Percentiles rank a stretch among this genome's conserved stretches.
Conservation (phyloP, 53 echinoderm and acorn worm genomes). For the Zoroaster sp. region DNA sequence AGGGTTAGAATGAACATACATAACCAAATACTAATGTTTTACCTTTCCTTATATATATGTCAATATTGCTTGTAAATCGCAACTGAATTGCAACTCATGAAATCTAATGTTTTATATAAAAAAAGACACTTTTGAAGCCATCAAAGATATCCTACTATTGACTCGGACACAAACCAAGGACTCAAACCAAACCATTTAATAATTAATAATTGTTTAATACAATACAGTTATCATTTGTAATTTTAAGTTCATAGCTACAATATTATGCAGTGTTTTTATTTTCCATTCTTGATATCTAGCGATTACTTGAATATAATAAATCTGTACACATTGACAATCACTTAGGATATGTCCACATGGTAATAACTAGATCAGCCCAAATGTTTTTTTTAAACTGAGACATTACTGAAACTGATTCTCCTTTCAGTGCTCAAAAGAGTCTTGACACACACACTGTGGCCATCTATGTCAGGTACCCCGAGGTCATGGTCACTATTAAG, state of each 20-base stretch:
- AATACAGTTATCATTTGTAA: constrained; percentile 27
- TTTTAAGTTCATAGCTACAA: constrained; percentile 39
- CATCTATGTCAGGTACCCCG: background rate
- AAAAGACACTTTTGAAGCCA: too few species aligned
- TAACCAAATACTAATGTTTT: too few species aligned
- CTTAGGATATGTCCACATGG: constrained; percentile 14
- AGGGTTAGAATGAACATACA: too few species aligned
- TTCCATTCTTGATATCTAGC: constrained; percentile 11
- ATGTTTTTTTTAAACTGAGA: background rate
- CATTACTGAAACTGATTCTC: background rate
- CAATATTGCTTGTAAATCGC: too few species aligned
- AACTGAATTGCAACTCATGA: too few species aligned
- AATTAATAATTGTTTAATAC: constrained; percentile 48
- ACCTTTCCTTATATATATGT: too few species aligned
- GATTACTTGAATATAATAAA: constrained; percentile 48
- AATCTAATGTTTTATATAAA: too few species aligned
- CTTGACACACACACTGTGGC: background rate
- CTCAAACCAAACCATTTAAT: background rate
- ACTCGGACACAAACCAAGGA: too few species aligned
- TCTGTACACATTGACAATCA: constrained; percentile 46
- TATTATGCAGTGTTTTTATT: constrained; percentile 51
- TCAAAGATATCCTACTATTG: too few species aligned
- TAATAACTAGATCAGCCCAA: constrained; percentile 30
- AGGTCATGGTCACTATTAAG: background rate
- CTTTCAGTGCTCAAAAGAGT: background rate